Percentiles rank a stretch among this genome's conserved stretches.
phyloP scores from a whole-genome alignment of 2,797 vertebrate genomes.

The Crypturellus tataupa region DNA sequence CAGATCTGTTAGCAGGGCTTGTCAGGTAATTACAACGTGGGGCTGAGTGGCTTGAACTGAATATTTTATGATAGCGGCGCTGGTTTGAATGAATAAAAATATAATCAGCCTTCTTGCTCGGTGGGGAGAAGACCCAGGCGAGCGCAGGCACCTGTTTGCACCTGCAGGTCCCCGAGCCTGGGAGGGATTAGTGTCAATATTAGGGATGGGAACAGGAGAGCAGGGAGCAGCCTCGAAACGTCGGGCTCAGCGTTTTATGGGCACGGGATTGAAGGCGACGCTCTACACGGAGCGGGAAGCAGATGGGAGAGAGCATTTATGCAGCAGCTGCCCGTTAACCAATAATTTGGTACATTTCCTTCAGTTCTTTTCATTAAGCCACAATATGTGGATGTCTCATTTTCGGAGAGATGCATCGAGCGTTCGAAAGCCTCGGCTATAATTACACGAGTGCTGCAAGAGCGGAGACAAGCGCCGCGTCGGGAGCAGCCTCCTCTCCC shows the following conservation, averaged over 20 bases:
- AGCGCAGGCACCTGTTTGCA: slow-evolving; percentile 1
- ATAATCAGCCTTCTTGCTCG: background rate
- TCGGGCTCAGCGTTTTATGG: slow-evolving; percentile 15
- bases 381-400: slow-evolving; percentile 62
- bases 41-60: slow-evolving; percentile 50
- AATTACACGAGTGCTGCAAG: slow-evolving; percentile 55
- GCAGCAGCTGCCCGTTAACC: slow-evolving; percentile 58
- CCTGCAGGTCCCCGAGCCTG: background rate
- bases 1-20: slow-evolving; percentile 52
- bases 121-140: background rate
- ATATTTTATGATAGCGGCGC: slow-evolving; percentile 50
- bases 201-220: background rate
- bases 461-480: background rate
- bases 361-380: slow-evolving; percentile 62
- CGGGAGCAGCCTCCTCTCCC: slow-evolving; percentile 13
- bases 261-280: background rate
- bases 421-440: slow-evolving; percentile 40
- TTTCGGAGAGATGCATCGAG: slow-evolving; percentile 45
- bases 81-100: slow-evolving; percentile 51
- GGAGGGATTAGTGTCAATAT: background rate
- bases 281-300: slow-evolving; percentile 3
- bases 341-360: slow-evolving; percentile 58
- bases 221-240: slow-evolving; percentile 7
- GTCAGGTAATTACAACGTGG: slow-evolving; percentile 69
- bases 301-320: slow-evolving; percentile 60